These are phyloP conservation scores for Porites cylindrica DNA, from an alignment of 92 coral and sea anemone species.

Conservation along the genomic window DNA sequence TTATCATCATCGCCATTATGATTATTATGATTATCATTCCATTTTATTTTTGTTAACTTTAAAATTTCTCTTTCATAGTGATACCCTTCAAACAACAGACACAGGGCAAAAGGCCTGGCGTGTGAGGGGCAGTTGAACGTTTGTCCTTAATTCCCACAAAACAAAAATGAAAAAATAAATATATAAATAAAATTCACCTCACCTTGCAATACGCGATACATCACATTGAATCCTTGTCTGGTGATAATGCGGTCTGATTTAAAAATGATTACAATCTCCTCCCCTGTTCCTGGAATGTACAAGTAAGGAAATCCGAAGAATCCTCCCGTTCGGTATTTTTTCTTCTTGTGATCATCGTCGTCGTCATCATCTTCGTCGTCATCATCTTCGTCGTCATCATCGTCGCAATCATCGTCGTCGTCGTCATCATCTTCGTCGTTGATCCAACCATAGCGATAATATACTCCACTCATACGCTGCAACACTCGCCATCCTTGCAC, in stretches of 20 bases:
- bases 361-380: constrained; percentile 41
- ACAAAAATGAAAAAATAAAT: no score
- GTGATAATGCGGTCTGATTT: constrained; percentile 33
- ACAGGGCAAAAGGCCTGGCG: no score
- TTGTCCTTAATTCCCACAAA: no score
- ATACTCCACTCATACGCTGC: constrained; percentile 32
- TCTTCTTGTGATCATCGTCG: constrained; percentile 1
- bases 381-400: constrained; percentile 43
- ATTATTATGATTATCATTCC: no score
- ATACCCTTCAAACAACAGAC: no score
- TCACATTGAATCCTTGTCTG: constrained; percentile 24
- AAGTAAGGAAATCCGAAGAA: constrained; percentile 39
- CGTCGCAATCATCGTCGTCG: constrained; percentile 14
- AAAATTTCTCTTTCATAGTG: no score
- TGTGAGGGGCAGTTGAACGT: no score
- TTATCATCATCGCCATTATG: no score
- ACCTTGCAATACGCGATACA: constrained; percentile 30
- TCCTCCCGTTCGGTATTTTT: constrained; percentile 6
- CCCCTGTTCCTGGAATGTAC: constrained; percentile 35
- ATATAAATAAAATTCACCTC: not conserved
- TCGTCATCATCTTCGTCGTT: constrained; percentile 7
- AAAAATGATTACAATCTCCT: constrained; percentile 21
- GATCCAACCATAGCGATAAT: constrained; percentile 13
- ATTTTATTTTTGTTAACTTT: no score
- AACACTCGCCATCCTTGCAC: constrained; percentile 23